Evolutionary conservation across 2,797 vertebrate genomes (phyloP), one percentile per base, ranked within the genome.

Genomic region (Aplochiton taeniatus): DNA sequence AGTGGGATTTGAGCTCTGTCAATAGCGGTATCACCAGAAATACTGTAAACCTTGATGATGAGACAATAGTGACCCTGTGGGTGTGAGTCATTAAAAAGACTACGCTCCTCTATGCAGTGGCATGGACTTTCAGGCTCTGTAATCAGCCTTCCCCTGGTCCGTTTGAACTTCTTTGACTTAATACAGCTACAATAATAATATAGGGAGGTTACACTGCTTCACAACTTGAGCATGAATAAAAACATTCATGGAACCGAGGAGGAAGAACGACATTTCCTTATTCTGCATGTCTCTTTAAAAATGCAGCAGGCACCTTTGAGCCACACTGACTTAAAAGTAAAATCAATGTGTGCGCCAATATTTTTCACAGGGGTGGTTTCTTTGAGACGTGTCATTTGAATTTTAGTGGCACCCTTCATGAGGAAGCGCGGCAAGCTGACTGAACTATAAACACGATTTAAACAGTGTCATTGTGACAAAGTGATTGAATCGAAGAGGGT

Each of bases 31-130:
- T 31, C 75, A 73, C 73, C 47, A 20, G 76, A 71, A 48, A 63
- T 72, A 76, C 57, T 57, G 82, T 82, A 82, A 83, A 76, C 73
- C 74, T 72, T 80, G 85, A 79, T 86, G 81, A 83, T 68, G 75
- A 74, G 77, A 86, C 70, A 82, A 70, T 74, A 60, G 58, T 67
- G 51, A 41, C 31, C 44, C 59, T 66, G 66, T 76, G 51, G 58
- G 57, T 61, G 43, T n/a, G n/a, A n/a, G n/a, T 51, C 41, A 78
- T 78, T 75, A 31, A 4, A 60, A 73, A 73, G 76, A 68, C 57
- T 72, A 67, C n/a, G n/a, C n/a, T n/a, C n/a, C n/a, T 62, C 60
- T 71, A 59, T 74, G 77, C 20, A 61, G 41, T 53, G 20, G 51
- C 61, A 43, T 17, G 52, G 52, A 73, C 66, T 85, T 86, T 90